Base-by-base conservation (phyloP, 2,797 vertebrate genomes). In the Morus bassanus region DNA sequence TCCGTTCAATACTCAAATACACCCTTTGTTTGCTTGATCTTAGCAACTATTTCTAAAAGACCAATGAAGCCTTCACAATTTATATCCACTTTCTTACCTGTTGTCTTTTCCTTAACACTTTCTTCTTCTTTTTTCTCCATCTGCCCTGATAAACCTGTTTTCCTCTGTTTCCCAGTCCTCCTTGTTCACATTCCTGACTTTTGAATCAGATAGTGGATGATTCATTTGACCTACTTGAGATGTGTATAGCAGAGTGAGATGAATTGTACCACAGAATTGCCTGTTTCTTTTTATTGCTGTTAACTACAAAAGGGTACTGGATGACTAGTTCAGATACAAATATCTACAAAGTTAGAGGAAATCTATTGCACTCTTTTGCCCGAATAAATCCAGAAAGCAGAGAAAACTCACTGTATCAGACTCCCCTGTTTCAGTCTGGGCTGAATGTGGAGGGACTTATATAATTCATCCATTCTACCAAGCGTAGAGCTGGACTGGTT, bases 201-300 rank as follows among this genome's bases (percentile, higher is more conserved):
- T 85, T 77, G 72, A 89, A 85, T 94, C 80, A 95, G 74, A 79
- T 27, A 74, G 21, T 4, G 27, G 24, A 39, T 85, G 82, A 95
- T 89, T 96, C 70, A 94, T 92, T 76, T 89, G 78, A 93, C 84
- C 70, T 92, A 89, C n/a, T 77, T 96, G 75, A 89, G 86, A 60
- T 41, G 14, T 33, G 16, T 50, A 64, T 10, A 64, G 57, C 60
- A 67, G 56, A 90, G 46, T 0, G 14, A 87, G 68, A 89, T 13
- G 28, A 94, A 82, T 4, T 30, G 19, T 69, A 82, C 19, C 46
- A 45, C 15, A 79, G 67, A 85, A 59, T 22, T 33, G 12, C 22
- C 28, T 54, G 19, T 51, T 94, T 84, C 72, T 80, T 91, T 96
- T 94, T 86, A 54, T 81, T 82, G 67, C 31, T 35, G 13, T 59